Percentiles rank a stretch among this genome's conserved stretches.
Conservation (phyloP, 2,113 vertebrate genomes). For the Salvelinus alpinus region DNA sequence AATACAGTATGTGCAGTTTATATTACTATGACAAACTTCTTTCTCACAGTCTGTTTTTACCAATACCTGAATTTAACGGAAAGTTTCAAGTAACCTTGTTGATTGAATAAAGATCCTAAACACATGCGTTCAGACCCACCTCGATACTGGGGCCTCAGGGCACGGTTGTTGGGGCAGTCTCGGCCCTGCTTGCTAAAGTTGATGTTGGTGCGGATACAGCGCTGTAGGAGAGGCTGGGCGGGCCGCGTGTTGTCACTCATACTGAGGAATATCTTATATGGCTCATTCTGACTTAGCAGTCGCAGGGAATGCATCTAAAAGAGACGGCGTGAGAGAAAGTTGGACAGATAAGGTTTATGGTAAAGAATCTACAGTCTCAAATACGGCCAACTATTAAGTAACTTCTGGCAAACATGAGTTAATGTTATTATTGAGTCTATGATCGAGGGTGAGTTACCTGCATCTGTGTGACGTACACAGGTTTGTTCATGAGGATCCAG, state of each 20-base stretch:
- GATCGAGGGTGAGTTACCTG: constrained; percentile 75
- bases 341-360: background rate
- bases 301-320: constrained; percentile 92
- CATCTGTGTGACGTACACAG: constrained; percentile 93
- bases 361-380: background rate
- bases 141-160: constrained; percentile 93
- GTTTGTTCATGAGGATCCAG: constrained; percentile 98
- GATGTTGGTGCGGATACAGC: constrained; percentile 96
- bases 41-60: too few relatives aligned
- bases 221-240: constrained; percentile 88
- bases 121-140: constrained; percentile 56
- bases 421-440: too few relatives aligned
- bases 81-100: too few relatives aligned
- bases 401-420: background rate
- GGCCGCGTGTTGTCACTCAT: constrained; percentile 97
- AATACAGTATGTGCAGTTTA: background rate
- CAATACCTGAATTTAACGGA: too few relatives aligned
- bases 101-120: too few relatives aligned
- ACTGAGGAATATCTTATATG: constrained; percentile 95
- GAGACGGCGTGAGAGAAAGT: background rate
- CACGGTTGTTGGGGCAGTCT: constrained; percentile 93
- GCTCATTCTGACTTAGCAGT: constrained; percentile 95
- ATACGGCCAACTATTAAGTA: background rate
- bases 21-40: background rate
- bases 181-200: constrained; percentile 94